phyloP scores from a whole-genome alignment of 2,113 vertebrate genomes.

The Tragelaphus strepsiceros region DNA sequence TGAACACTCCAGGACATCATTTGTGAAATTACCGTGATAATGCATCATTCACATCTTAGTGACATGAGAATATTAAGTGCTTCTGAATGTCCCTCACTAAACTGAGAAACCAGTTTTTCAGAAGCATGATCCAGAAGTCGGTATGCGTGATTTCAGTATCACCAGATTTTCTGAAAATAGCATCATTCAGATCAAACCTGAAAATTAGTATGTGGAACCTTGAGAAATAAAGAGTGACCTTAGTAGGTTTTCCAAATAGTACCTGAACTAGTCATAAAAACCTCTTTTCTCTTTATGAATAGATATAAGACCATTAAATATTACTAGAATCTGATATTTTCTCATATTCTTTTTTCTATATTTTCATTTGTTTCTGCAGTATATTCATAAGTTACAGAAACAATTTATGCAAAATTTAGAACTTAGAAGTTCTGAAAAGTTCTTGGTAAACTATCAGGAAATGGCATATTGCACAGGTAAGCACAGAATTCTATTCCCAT shows the following conservation, averaged over 20 bases:
- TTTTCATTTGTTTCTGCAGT: not conserved
- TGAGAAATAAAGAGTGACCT: not conserved
- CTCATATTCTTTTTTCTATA: not conserved
- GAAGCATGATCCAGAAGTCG: not conserved
- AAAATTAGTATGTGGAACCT: not conserved
- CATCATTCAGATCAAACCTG: not conserved
- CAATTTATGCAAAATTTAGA: conserved; percentile 40
- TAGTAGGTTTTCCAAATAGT: not conserved
- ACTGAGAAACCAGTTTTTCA: not conserved
- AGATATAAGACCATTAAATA: conserved; percentile 18
- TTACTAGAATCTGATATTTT: conserved; percentile 13
- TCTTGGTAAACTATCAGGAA: not conserved
- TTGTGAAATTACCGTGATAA: not conserved
- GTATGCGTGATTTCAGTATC: not conserved
- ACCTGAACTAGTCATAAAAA: not conserved
- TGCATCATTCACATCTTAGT: not conserved
- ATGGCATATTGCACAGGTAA: not conserved
- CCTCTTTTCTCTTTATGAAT: conserved; percentile 12
- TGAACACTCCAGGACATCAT: not conserved
- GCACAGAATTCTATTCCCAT: not conserved
- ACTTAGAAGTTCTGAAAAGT: conserved; percentile 20
- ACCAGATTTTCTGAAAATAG: not conserved
- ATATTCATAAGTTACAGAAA: conserved; percentile 40
- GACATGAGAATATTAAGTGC: not conserved
- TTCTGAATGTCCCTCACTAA: not conserved